These are phyloP conservation scores for Pheucticus melanocephalus DNA, from an alignment of 2,113 vertebrate species.

Conservation along the genomic window DNA sequence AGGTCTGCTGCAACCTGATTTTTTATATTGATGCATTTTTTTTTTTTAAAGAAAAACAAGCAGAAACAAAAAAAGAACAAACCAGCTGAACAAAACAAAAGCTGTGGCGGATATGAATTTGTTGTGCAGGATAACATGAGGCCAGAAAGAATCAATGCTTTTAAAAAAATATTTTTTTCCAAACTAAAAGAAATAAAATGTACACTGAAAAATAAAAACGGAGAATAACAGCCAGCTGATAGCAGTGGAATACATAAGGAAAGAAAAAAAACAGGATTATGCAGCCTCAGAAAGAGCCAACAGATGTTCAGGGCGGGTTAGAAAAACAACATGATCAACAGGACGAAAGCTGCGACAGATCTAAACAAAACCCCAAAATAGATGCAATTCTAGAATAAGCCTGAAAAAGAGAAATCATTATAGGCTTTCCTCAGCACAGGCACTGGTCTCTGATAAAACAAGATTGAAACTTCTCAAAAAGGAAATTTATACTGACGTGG, in stretches of 20 bases:
- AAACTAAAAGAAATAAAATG: neutral
- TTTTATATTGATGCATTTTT: neutral
- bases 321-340: constrained; percentile 67
- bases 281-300: constrained; percentile 58
- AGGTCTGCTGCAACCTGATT: neutral
- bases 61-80: neutral
- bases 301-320: constrained; percentile 70
- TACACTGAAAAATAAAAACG: neutral
- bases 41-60: neutral
- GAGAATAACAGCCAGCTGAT: constrained; percentile 40
- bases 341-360: constrained; percentile 59
- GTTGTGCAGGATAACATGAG: neutral
- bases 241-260: constrained; percentile 40
- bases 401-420: constrained; percentile 55
- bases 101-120: neutral
- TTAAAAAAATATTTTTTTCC: neutral
- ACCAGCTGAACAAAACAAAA: neutral
- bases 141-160: neutral
- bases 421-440: constrained; percentile 45
- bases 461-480: constrained; percentile 45
- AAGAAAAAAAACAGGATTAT: constrained; percentile 37
- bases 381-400: constrained; percentile 60
- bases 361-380: constrained; percentile 67
- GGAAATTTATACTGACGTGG: neutral
- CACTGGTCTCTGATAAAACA: constrained; percentile 20